Evolutionary conservation across 2,797 vertebrate genomes (phyloP), one percentile per base, ranked within the genome.

Genomic region (Spinibarbus caldwelli): DNA sequence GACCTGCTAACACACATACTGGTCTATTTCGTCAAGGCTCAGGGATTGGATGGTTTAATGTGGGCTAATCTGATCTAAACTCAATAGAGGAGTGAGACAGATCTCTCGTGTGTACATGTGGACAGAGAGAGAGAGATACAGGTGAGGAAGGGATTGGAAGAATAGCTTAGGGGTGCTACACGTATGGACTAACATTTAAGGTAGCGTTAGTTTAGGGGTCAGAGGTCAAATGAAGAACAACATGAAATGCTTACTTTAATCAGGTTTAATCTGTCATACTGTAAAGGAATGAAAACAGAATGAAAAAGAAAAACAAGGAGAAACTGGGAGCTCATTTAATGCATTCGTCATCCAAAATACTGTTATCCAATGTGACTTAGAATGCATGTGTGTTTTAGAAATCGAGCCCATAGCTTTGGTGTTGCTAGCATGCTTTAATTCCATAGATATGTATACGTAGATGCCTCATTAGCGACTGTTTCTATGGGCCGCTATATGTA

Each of bases 231-330:
- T 89, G 87, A 91, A 93, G 92, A 93, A 92, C 90, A 94, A 94
- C 95, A 94, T 94, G 83, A 93, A 91, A 88, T 94, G 94, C 97
- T 99, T 99, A 99, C 98, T 99, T 98, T 99, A 96, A 99, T 97
- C 95, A 98, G 97, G 96, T 98, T 98, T 96, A 99, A 96, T 96
- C 96, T 98, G 97, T 99, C 96, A 96, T 97, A 99, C 98, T 99
- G 97, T 93, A 97, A 97, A 89, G 92, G 78, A 96, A 96, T 94
- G 94, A 95, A 96, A 92, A 96, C 91, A 95, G 95, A 91, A 92
- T 89, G 90, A 95, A 89, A 83, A 89, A 86, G 82, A 88, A 66
- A 90, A 89, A 92, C 85, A 90, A 80, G 91, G 71, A 89, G 82
- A 89, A 70, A 78, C 78, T 80, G 43, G 62, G 67, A 43, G n/a